Conservation (phyloP, 2,888 invertebrate species). For the Diabrotica balteata region DNA sequence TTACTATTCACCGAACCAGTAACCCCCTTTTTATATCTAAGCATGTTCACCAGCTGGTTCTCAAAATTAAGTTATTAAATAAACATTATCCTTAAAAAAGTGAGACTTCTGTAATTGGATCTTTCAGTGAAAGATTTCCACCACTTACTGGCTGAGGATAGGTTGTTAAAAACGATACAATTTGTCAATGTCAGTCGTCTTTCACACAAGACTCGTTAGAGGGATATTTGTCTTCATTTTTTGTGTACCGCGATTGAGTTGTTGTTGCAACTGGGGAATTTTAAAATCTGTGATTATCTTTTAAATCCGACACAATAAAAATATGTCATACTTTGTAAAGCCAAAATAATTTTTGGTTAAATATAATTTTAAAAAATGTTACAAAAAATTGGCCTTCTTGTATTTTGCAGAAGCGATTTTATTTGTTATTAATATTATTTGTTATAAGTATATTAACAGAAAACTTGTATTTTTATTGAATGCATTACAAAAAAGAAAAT, state of each 20-base stretch:
- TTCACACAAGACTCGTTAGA: constrained; percentile 28
- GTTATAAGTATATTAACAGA: too few relatives aligned
- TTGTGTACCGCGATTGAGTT: constrained; percentile 7
- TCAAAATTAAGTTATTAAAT: constrained; percentile 30
- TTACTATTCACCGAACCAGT: too few relatives aligned
- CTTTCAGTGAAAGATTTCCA: constrained; percentile 29
- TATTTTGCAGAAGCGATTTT: too few relatives aligned
- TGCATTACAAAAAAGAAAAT: too few relatives aligned
- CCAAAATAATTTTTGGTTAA: too few relatives aligned
- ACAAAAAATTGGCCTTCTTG: too few relatives aligned
- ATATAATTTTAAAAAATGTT: too few relatives aligned
- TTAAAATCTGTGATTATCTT: background rate
- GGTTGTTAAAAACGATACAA: constrained; percentile 23
- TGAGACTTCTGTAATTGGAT: constrained; percentile 27
- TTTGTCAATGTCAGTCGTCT: constrained; percentile 22
- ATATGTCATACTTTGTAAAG: too few relatives aligned
- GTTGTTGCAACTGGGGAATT: constrained; percentile 1
- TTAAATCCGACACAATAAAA: too few relatives aligned
- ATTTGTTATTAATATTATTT: too few relatives aligned
- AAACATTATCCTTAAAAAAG: constrained; percentile 23
- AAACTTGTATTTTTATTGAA: too few relatives aligned
- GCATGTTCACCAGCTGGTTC: constrained; percentile 4
- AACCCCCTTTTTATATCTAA: too few relatives aligned
- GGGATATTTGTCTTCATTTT: constrained; percentile 27
- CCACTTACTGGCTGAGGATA: constrained; percentile 14